Evolutionary conservation across 1,140 invertebrate genomes (phyloP), one percentile per base, ranked within the genome.

Genomic region (Pectinophora gossypiella): DNA sequence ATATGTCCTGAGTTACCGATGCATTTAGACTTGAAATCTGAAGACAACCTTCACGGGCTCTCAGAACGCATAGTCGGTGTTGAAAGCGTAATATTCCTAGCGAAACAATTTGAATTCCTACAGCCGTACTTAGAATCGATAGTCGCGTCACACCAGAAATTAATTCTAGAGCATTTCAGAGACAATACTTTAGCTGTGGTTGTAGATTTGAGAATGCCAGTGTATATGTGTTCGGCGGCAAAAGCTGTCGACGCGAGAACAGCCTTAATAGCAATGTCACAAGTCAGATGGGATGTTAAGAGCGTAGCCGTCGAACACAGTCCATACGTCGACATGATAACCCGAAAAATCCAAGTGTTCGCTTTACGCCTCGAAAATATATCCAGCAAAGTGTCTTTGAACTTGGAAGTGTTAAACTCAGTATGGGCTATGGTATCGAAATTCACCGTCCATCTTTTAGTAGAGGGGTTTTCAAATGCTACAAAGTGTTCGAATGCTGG

Each of bases 401-500:
- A 95, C 9, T 76, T 85, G 6, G 92, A 93, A 61, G 92, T 95
- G 0, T 88, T 91, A 42, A 89, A 90, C 44, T 88, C 92, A 0
- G 76, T 99, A 5, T 99, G 97, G 97, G 92, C 96, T 68, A 94
- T 94, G 76, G 92, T 97, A 42, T 92, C 97, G 0, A 92, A 94
- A 76, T 92, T 96, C 44, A 91, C 96, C 12, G 94, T 95, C 21
- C 92, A 94, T 69, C 92, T 95, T 6, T 90, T 99, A 57, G 96
- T 99, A 0, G 97, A 99, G 90, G 98, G 98, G 4, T 98, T 96
- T 88, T 93, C 96, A 5, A 93, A 92, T 72, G 95, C 95, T 0
- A 96, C 95, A 62, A 98, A 98, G 80, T 99, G 98, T 88, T 96
- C 97, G 0, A 97, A 97, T 62, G 97, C 97, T 60, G 98, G 98